Percentiles rank a stretch among this genome's conserved stretches.
Conservation (phyloP, 2,113 vertebrate species). For the Lonchura striata region DNA sequence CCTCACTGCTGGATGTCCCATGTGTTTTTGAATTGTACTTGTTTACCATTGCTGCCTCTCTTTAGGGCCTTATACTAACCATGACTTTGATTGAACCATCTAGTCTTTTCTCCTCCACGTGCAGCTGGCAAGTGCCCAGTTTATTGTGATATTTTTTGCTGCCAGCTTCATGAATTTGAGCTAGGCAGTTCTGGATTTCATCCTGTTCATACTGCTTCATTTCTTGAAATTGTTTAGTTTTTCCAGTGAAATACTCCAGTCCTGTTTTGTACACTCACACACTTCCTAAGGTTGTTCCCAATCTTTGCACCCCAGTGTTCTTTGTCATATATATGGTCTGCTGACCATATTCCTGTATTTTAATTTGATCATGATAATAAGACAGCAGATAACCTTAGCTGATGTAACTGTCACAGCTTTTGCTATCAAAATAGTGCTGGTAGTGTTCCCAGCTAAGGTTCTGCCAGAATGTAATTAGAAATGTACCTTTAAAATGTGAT, state of each 20-base stretch:
- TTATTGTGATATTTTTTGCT: constrained; percentile 15
- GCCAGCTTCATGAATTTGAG: background rate
- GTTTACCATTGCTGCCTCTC: constrained; percentile 26
- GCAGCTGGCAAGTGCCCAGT: background rate
- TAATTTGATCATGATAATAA: background rate
- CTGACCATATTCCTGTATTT: background rate
- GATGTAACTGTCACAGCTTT: background rate
- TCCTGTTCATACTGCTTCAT: background rate
- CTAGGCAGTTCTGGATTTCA: constrained; percentile 5
- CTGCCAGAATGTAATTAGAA: constrained; percentile 21
- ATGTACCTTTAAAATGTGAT: constrained; percentile 13
- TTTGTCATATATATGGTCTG: background rate
- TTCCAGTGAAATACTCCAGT: background rate
- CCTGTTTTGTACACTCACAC: background rate
- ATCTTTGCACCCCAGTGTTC: background rate
- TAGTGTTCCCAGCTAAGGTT: constrained; percentile 20
- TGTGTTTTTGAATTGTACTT: constrained; percentile 11
- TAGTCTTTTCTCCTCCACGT: background rate
- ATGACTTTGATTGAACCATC: background rate
- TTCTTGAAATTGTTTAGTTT: background rate
- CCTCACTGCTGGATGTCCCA: background rate
- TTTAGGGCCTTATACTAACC: background rate
- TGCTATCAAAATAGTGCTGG: constrained; percentile 1
- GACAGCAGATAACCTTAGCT: background rate
- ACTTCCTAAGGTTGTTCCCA: background rate